Base-by-base conservation (phyloP, 2,797 vertebrate species). In the Taenioides sp. region DNA sequence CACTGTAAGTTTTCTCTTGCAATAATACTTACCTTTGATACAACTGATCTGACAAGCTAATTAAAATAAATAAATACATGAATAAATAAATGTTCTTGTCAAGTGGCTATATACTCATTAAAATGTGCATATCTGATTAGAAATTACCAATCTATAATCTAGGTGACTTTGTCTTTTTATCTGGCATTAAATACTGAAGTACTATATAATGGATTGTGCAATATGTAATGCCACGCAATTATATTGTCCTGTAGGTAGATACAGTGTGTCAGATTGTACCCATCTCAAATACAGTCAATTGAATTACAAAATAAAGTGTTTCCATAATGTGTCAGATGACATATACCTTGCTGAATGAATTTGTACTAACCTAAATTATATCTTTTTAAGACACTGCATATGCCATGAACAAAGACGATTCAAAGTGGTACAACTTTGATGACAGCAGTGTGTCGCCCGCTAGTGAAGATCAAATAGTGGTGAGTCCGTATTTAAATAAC, bases 341-440 rank as follows among this genome's bases (percentile, higher is more conserved):
- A 27, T 10, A 25, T 27, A 14, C 5, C 22, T 7, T 25, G 23
- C 57, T 28, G 16, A 16, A 28, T 59, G 25, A 59, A 7, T 17
- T 14, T 59, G 16, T 59, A 6, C 34, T 40, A 9, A 59, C 3
- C 63, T 69, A 63, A 0, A 27, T 74, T 28, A n/a, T 0, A 0
- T 28, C 23, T 27, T 28, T 6, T 28, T 59, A 27, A 99, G 98
- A 99, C 82, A 99, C 98, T 0, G 98, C 96, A 72, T 99, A 98
- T 63, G 96, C 96, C 55, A 98, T 97, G 92, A 99, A 97, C 88
- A 97, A 97, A 91, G 97, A 98, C 47, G 97, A 99, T 66, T 94
- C 91, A 54, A 98, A 97, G 88, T 99, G 97, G 97, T 99, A 98
- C 94, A 96, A 98, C 93, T 99, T 96, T 83, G 97, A 99, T 70